Conservation (phyloP, 2,888 invertebrate genomes). For the Erebia palarica region DNA sequence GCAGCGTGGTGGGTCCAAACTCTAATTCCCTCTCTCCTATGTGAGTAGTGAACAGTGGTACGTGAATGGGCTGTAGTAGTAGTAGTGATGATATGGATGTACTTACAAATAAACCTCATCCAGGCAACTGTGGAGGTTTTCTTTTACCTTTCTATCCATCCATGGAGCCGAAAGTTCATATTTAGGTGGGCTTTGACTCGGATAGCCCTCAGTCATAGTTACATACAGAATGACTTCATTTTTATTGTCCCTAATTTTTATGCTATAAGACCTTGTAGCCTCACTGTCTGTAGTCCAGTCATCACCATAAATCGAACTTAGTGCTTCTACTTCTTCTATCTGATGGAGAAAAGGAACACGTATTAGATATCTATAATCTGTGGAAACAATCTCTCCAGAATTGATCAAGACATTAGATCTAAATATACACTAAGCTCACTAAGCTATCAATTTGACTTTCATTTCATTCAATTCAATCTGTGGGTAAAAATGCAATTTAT, state of each 20-base stretch:
- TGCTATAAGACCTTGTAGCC: conserved; percentile 81
- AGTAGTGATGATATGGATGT: background rate
- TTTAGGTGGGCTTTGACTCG: conserved; percentile 84
- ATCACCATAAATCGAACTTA: conserved; percentile 87
- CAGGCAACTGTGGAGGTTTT: conserved; percentile 78
- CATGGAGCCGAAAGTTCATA: conserved; percentile 88
- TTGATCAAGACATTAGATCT: no score
- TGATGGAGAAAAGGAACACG: conserved; percentile 44
- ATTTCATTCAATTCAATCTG: no score
- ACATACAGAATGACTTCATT: conserved; percentile 83
- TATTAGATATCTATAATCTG: no score
- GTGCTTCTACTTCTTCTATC: conserved; percentile 87
- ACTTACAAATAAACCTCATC: conserved; percentile 87
- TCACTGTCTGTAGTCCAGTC: conserved; percentile 85
- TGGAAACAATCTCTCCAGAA: no score
- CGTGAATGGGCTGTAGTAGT: background rate
- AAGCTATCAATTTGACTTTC: no score
- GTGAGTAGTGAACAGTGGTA: no score
- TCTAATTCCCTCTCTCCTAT: no score
- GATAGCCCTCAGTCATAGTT: conserved; percentile 85
- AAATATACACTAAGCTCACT: no score
- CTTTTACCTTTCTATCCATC: conserved; percentile 83
- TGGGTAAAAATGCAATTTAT: no score
- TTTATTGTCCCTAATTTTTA: conserved; percentile 77
- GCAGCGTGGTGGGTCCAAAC: no score